phyloP scores from a whole-genome alignment of 2,113 vertebrate genomes.

The Crotalus tigris region DNA sequence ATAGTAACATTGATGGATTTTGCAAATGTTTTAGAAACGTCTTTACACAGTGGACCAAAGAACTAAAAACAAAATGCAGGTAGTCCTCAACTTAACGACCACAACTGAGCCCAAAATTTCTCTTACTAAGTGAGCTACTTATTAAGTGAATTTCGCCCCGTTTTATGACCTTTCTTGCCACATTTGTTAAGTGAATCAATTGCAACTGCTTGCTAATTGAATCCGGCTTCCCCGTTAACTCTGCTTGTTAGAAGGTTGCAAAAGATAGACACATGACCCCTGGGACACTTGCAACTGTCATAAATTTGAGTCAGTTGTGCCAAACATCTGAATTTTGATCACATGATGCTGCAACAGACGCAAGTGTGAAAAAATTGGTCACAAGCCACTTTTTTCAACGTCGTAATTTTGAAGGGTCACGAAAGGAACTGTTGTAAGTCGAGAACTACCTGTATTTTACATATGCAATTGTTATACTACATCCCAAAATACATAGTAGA shows the following conservation, averaged over 20 bases:
- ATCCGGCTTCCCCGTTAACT: not conserved
- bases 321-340: not conserved
- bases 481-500: not conserved
- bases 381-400: not conserved
- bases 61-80: not conserved
- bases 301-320: not conserved
- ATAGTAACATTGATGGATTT: not conserved
- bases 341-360: not conserved
- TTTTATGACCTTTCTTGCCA: not conserved
- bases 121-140: not conserved
- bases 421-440: not conserved
- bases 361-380: not conserved
- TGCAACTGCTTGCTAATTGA: not conserved
- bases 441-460: not conserved
- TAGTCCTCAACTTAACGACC: not conserved
- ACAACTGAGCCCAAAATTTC: not conserved
- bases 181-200: not conserved
- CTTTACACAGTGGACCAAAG: not conserved
- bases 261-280: not conserved
- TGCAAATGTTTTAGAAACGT: not conserved
- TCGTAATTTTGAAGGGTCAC: not conserved
- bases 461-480: not conserved
- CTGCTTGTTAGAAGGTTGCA: not conserved
- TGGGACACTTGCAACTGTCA: not conserved
- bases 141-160: not conserved